Conservation (phyloP, 2,113 vertebrate species). For the Lamprologus speciosus region DNA sequence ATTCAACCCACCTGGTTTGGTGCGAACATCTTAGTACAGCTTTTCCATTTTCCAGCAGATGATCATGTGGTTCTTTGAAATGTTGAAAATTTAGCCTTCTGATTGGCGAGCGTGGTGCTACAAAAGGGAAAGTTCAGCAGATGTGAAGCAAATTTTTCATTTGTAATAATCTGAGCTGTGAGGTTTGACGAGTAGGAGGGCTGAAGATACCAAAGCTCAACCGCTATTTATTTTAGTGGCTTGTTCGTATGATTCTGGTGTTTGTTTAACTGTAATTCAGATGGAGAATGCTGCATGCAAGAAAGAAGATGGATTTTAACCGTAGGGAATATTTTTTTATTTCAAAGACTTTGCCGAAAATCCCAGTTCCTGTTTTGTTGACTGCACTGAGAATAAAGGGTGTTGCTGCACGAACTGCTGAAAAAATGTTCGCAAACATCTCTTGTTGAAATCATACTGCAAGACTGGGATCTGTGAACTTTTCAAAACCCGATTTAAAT, state of each 20-base stretch:
- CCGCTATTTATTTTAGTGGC: conserved; percentile 10
- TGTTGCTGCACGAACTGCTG: not conserved
- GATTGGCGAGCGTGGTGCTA: not conserved
- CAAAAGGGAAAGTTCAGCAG: not conserved
- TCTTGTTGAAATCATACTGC: not conserved
- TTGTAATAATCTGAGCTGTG: conserved; percentile 32
- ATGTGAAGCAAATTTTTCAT: not conserved
- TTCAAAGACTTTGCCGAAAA: not conserved
- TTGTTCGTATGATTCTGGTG: not conserved
- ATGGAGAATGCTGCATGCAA: not conserved
- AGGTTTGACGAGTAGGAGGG: conserved; percentile 45
- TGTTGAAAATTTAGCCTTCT: not conserved
- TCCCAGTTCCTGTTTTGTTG: not conserved
- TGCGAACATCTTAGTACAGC: not conserved
- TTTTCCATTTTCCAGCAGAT: not conserved
- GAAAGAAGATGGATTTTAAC: not conserved
- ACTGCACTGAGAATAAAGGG: not conserved
- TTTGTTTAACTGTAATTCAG: conserved; percentile 3
- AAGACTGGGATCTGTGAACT: conserved; percentile 10
- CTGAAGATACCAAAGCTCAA: conserved; percentile 8
- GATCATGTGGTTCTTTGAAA: not conserved
- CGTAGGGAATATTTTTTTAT: not conserved
- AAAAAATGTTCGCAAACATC: not conserved
- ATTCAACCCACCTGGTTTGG: not conserved
- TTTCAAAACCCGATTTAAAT: not conserved